These are phyloP conservation scores for Cylindroiulus punctatus DNA, from an alignment of 2,888 invertebrate species.

Conservation along the genomic window DNA sequence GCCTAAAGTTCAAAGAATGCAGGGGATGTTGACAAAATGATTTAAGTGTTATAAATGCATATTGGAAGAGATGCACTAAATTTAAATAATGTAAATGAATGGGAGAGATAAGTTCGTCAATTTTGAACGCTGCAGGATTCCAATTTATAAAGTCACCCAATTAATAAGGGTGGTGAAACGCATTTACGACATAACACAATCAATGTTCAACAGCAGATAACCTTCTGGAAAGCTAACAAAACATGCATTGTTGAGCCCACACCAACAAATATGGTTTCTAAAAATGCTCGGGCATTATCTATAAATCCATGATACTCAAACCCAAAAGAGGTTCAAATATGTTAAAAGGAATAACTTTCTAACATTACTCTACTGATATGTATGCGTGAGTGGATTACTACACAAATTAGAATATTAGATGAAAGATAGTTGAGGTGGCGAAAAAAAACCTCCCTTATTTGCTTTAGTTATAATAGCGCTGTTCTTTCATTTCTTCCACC, in stretches of 20 bases:
- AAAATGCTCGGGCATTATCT: not conserved
- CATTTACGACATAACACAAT: constrained; percentile 5
- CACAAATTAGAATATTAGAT: constrained; percentile 19
- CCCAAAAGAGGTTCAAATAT: not conserved
- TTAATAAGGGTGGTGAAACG: not conserved
- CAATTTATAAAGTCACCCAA: not conserved
- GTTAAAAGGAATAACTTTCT: not conserved
- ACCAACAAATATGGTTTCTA: constrained; percentile 28
- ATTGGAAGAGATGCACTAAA: not conserved
- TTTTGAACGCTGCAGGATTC: constrained; percentile 10
- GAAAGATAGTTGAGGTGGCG: not conserved
- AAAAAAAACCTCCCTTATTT: not conserved
- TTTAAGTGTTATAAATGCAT: not conserved
- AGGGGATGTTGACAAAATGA: no score
- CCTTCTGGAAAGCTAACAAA: not conserved
- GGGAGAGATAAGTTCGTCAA: not conserved
- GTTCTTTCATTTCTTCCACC: not conserved
- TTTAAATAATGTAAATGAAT: not conserved
- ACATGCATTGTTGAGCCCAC: constrained; percentile 5
- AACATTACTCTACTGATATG: constrained; percentile 11
- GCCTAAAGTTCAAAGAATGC: not conserved
- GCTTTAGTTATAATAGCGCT: not conserved
- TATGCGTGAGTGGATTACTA: constrained; percentile 22
- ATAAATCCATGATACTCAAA: not conserved
- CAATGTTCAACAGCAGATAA: constrained; percentile 34